A percentile compares a stretch with the other conserved stretches of the same genome.
Conservation (phyloP, 2,113 vertebrate genomes). For the Brachirus orientalis region DNA sequence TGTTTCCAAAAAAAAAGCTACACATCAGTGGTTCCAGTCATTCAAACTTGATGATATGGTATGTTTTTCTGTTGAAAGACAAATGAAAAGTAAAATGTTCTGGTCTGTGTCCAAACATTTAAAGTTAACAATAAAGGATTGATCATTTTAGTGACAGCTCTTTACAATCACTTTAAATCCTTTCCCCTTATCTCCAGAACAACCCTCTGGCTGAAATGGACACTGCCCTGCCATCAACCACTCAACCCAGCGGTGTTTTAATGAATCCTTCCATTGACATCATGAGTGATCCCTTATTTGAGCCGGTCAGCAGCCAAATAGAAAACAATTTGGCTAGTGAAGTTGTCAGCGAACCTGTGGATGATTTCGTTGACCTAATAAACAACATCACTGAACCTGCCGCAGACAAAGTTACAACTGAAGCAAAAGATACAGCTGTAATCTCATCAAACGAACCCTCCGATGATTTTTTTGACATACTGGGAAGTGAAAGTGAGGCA, state of each 20-base stretch:
- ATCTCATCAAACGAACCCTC: constrained; percentile 36
- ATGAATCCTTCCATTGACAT: constrained; percentile 49
- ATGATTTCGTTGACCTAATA: constrained; percentile 69
- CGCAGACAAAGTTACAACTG: neutral
- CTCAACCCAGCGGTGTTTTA: constrained; percentile 18
- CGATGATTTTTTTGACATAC: constrained; percentile 66
- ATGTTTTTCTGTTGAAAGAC: too few species aligned
- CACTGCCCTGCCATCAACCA: constrained; percentile 25
- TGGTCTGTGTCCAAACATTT: neutral
- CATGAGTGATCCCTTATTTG: constrained; percentile 35
- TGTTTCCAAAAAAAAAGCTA: too few species aligned
- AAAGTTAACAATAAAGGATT: neutral
- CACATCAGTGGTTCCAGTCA: too few species aligned
- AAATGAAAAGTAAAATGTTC: too few species aligned
- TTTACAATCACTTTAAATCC: neutral
- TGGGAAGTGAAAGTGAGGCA: constrained; percentile 58
- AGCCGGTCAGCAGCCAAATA: constrained; percentile 29
- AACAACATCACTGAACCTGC: constrained; percentile 45
- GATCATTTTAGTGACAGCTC: neutral
- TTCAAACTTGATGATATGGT: too few species aligned
- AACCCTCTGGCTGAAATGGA: constrained; percentile 55
- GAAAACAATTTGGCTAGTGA: constrained; percentile 35
- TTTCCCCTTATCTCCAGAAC: constrained; percentile 50
- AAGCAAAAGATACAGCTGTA: constrained; percentile 15
- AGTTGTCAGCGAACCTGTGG: constrained; percentile 40